A percentile compares a stretch with the other conserved stretches of the same genome.
Conservation (phyloP, 2,797 vertebrate species). For the Falco cherrug region DNA sequence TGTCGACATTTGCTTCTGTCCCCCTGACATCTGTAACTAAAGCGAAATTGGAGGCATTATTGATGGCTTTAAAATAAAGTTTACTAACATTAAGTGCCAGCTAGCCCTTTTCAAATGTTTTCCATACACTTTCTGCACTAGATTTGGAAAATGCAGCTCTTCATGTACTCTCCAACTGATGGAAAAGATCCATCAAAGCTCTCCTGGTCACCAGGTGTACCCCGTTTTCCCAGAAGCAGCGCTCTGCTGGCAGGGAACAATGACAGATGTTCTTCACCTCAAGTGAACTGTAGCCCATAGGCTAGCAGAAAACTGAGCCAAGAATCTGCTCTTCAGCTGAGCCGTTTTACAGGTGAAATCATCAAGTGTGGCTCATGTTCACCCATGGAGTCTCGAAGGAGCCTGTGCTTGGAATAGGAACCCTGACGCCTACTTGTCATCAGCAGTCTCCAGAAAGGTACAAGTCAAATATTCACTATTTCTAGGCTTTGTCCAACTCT, state of each 20-base stretch:
- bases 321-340: slow-evolving; percentile 8
- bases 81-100: neutral
- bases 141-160: neutral
- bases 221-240: neutral
- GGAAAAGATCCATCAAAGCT: neutral
- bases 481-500: neutral
- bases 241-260: neutral
- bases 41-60: neutral
- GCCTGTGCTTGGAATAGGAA: neutral
- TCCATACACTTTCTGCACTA: neutral
- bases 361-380: neutral
- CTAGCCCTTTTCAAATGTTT: neutral
- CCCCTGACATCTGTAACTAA: neutral
- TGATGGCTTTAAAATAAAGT: neutral
- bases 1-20: slow-evolving; percentile 4
- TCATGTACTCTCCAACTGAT: neutral
- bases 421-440: neutral
- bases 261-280: slow-evolving; percentile 2
- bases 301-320: neutral
- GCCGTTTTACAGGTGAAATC: neutral
- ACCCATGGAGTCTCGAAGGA: neutral
- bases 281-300: neutral
- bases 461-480: neutral
- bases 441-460: neutral
- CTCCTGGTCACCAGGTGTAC: neutral